phyloP scores from a whole-genome alignment of 2,113 vertebrate genomes.

The Channa argus region DNA sequence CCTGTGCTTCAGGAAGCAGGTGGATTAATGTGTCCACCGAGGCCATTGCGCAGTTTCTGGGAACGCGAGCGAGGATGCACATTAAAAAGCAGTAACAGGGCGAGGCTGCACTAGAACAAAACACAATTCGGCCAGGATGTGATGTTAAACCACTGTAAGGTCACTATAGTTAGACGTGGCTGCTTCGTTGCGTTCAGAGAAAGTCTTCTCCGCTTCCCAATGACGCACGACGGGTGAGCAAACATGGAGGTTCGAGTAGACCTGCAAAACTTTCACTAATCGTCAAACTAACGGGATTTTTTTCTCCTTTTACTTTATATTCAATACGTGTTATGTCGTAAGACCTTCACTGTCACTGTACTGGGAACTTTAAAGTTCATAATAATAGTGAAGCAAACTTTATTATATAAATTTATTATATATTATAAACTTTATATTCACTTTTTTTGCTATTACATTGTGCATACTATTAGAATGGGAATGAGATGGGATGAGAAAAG shows the following conservation, averaged over 20 bases:
- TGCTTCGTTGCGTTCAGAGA: slow-evolving; percentile 8
- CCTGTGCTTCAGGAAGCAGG: slow-evolving; percentile 59
- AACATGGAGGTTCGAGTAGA: slow-evolving; percentile 28
- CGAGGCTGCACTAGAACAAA: slow-evolving; percentile 16
- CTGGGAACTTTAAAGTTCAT: too few species aligned
- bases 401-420: too few species aligned
- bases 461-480: too few species aligned
- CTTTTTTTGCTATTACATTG: too few species aligned
- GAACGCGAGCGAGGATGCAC: slow-evolving; percentile 47
- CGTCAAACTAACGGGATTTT: not conserved
- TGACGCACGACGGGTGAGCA: slow-evolving; percentile 62
- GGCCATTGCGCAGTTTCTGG: slow-evolving; percentile 12
- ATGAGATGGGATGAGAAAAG: too few species aligned
- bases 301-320: not conserved
- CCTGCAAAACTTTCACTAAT: slow-evolving; percentile 32
- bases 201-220: slow-evolving; percentile 53
- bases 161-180: slow-evolving; percentile 21
- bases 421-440: too few species aligned
- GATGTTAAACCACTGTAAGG: slow-evolving; percentile 29
- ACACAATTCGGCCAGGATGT: slow-evolving; percentile 57
- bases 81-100: slow-evolving; percentile 66
- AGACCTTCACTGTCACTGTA: not conserved
- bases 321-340: slow-evolving; percentile 14
- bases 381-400: too few species aligned
- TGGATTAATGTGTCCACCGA: slow-evolving; percentile 45